A percentile compares a stretch with the other conserved stretches of the same genome.
Evolutionary conservation across 2,888 invertebrate genomes (phyloP).

Genomic region (Phania funesta): DNA sequence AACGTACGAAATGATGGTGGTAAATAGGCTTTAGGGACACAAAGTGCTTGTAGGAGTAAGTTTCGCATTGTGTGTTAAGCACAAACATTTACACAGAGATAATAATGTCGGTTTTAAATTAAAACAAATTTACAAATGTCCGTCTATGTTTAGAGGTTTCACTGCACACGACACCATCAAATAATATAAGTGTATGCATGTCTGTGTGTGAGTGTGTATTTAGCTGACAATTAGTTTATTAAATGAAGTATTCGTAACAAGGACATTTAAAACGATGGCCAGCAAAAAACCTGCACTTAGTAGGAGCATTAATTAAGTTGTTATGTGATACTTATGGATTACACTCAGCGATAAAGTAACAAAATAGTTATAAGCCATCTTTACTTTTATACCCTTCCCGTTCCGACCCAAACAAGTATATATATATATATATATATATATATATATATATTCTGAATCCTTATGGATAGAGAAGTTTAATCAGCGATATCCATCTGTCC

Average conservation of each 20-base stretch:
- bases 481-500: no score
- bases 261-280: slow-evolving; percentile 5
- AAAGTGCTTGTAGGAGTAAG: not conserved
- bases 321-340: no score
- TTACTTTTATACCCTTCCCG: no score
- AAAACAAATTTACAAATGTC: slow-evolving; percentile 24
- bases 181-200: not conserved
- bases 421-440: no score
- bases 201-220: no score
- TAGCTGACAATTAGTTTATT: slow-evolving; percentile 2
- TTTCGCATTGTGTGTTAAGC: slow-evolving; percentile 7
- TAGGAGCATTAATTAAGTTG: not conserved
- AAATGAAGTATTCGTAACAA: not conserved
- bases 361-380: no score
- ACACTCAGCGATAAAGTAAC: no score
- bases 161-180: not conserved
- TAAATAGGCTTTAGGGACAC: not conserved
- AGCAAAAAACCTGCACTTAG: not conserved
- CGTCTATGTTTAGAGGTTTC: not conserved
- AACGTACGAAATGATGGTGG: not conserved
- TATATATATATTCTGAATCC: no score
- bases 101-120: slow-evolving; percentile 53
- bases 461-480: no score
- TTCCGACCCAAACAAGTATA: no score
- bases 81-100: slow-evolving; percentile 47